These are phyloP conservation scores for Phenganax stokvisi DNA, from an alignment of 92 coral and sea anemone species.

Conservation along the genomic window DNA sequence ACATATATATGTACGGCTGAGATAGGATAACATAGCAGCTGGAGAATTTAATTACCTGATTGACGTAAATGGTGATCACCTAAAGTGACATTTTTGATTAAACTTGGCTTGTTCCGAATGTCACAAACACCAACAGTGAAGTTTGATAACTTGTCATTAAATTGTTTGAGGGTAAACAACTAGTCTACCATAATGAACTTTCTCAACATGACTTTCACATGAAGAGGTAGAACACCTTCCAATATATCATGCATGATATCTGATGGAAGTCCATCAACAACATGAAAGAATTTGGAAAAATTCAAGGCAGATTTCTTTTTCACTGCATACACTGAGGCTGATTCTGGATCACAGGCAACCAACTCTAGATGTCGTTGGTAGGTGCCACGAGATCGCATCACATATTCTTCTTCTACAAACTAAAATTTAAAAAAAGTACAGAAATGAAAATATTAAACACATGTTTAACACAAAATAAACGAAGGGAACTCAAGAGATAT, in stretches of 20 bases:
- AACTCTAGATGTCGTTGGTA: conserved; percentile 38
- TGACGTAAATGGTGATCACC: conserved; percentile 31
- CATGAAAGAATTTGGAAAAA: conserved; percentile 47
- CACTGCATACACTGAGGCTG: conserved; percentile 51
- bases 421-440: not conserved
- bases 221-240: conserved; percentile 51
- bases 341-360: conserved; percentile 43
- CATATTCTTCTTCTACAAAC: conserved; percentile 52
- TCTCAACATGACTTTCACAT: conserved; percentile 41
- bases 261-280: conserved; percentile 59
- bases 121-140: conserved; percentile 51
- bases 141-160: conserved; percentile 40
- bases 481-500: too few relatives aligned
- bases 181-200: conserved; percentile 32
- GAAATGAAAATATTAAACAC: too few relatives aligned
- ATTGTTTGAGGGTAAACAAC: conserved; percentile 33
- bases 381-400: conserved; percentile 39
- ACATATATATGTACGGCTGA: too few relatives aligned
- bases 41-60: conserved; percentile 28
- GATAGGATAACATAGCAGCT: too few relatives aligned
- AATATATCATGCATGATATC: conserved; percentile 62
- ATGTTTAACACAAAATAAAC: too few relatives aligned
- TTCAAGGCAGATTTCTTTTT: conserved; percentile 45
- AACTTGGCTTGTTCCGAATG: conserved; percentile 40
- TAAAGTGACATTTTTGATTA: conserved; percentile 12